Conservation (phyloP, 64 coral and sea anemone genomes). For the Montipora foliosa region DNA sequence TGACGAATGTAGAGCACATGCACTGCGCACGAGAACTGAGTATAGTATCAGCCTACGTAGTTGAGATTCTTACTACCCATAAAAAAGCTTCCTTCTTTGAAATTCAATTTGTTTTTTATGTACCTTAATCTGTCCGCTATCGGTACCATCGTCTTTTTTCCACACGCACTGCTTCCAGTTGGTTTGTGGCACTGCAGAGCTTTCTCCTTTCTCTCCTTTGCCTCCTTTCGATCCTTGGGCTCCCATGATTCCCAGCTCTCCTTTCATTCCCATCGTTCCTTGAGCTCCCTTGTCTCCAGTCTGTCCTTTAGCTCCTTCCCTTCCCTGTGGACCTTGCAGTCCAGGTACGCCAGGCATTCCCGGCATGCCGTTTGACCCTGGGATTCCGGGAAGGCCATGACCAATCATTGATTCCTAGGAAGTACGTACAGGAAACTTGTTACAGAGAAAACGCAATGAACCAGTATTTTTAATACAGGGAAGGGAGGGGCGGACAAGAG, state of each 20-base stretch:
- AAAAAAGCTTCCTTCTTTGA: no score
- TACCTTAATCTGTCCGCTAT: no score
- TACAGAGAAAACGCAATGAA: no score
- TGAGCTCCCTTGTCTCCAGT: neutral
- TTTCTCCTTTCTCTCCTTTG: neutral
- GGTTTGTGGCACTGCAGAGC: neutral
- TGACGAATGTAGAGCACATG: no score
- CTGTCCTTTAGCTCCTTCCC: conserved; percentile 4
- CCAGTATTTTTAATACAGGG: no score
- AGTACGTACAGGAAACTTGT: no score
- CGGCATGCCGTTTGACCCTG: neutral
- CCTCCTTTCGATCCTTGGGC: neutral
- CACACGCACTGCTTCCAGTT: conserved; percentile 61
- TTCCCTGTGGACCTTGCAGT: conserved; percentile 9
- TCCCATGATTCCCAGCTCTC: neutral
- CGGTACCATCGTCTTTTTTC: neutral
- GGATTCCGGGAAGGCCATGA: neutral
- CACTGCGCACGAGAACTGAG: no score
- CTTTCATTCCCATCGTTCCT: neutral
- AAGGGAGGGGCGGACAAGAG: no score
- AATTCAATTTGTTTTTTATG: no score
- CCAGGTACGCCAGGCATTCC: neutral
- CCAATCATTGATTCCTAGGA: neutral
- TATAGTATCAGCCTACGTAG: no score
- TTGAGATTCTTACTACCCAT: no score